Percentiles rank a stretch among this genome's conserved stretches.
These are phyloP conservation scores for Strongylocentrotus purpuratus DNA, from an alignment of 35 echinoderm and acorn worm genomes.

Conservation along the genomic window DNA sequence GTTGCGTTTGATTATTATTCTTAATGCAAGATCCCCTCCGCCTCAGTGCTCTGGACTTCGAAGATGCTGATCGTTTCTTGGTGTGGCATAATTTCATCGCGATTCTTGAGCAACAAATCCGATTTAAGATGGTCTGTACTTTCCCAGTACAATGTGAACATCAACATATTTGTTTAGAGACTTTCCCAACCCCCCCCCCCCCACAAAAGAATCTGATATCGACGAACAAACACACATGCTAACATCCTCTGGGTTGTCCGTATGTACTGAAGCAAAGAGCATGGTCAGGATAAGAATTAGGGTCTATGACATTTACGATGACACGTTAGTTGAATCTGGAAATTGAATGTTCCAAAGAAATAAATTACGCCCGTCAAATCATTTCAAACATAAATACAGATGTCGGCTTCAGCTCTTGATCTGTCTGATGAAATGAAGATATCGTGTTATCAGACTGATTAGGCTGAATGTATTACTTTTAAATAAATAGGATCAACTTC, in stretches of 20 bases:
- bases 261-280: background rate
- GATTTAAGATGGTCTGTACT: too few relatives aligned
- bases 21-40: too few relatives aligned
- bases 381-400: background rate
- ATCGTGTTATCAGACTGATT: conserved; percentile 6
- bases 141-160: too few relatives aligned
- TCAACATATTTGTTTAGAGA: too few relatives aligned
- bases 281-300: background rate
- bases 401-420: background rate
- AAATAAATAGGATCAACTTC: background rate
- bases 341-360: background rate
- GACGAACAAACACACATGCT: background rate
- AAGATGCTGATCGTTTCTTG: too few relatives aligned
- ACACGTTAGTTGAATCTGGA: background rate
- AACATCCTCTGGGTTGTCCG: background rate
- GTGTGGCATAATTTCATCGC: too few relatives aligned
- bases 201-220: background rate
- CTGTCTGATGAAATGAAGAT: background rate
- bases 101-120: too few relatives aligned
- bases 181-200: too few relatives aligned
- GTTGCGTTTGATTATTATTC: too few relatives aligned
- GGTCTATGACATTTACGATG: background rate
- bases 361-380: background rate
- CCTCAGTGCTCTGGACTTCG: too few relatives aligned
- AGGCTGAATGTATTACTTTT: background rate